Evolutionary conservation across 2,113 vertebrate genomes (phyloP).

Genomic region (Ciconia maguari): DNA sequence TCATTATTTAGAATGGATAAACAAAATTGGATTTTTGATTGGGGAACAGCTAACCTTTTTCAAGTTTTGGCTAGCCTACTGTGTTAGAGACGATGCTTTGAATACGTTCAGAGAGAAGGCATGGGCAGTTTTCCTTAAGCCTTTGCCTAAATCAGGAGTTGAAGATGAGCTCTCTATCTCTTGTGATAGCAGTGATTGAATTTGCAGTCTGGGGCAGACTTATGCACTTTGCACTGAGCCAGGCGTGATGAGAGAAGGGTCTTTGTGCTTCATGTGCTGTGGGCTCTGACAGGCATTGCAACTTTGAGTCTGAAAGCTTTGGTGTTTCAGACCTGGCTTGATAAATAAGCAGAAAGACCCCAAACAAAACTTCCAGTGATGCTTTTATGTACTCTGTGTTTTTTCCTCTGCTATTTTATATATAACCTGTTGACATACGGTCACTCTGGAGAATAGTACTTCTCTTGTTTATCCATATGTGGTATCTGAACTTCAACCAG

Average conservation of each 20-base stretch:
- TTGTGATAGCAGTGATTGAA: not conserved
- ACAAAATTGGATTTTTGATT: conserved; percentile 4
- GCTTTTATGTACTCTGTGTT: not conserved
- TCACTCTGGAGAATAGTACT: not conserved
- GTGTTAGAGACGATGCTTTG: not conserved
- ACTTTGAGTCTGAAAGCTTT: not conserved
- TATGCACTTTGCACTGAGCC: not conserved
- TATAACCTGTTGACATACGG: not conserved
- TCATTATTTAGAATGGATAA: conserved; percentile 27
- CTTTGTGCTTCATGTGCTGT: not conserved
- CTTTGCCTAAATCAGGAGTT: not conserved
- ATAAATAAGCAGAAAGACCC: not conserved
- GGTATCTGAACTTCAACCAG: not conserved
- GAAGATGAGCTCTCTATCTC: not conserved
- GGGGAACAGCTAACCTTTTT: not conserved
- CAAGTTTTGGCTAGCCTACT: not conserved
- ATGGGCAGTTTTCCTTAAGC: not conserved
- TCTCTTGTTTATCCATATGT: not conserved
- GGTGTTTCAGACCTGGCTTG: not conserved
- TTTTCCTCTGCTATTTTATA: not conserved
- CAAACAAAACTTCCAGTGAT: not conserved
- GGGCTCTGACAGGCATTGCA: not conserved
- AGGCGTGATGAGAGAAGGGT: not conserved
- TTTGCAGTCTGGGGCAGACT: not conserved
- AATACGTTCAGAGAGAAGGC: not conserved